A percentile compares a stretch with the other conserved stretches of the same genome.
Conservation (phyloP, 2,888 invertebrate species). For the Ornithoptera alexandrae region DNA sequence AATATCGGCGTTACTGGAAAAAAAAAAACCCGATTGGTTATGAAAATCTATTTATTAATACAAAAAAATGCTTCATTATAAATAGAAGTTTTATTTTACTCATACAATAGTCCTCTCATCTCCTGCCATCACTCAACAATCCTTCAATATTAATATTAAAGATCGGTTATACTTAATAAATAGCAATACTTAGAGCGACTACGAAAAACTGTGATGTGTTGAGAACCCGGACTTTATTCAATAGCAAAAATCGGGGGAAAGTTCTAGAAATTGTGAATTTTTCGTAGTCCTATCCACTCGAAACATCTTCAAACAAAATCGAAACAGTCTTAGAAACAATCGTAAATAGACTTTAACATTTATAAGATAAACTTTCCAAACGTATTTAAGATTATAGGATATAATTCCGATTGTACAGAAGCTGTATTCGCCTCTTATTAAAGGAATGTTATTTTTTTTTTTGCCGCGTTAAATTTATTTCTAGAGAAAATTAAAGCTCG, state of each 20-base stretch:
- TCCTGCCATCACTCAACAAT: conserved; percentile 60
- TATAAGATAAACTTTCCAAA: conserved; percentile 44
- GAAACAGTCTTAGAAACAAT: conserved; percentile 66
- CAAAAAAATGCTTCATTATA: conserved; percentile 70
- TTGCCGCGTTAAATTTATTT: conserved; percentile 14
- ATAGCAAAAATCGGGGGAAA: not conserved
- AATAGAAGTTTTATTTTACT: conserved; percentile 65
- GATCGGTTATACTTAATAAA: conserved; percentile 46
- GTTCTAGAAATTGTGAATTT: not conserved
- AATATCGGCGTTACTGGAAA: no score
- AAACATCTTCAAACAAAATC: conserved; percentile 47
- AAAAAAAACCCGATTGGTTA: conserved; percentile 15
- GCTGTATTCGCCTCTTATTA: conserved; percentile 16
- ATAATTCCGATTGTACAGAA: conserved; percentile 3
- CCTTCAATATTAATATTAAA: conserved; percentile 51
- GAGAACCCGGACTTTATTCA: not conserved
- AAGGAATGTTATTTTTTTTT: conserved; percentile 36
- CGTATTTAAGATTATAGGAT: conserved; percentile 46
- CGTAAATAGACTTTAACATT: conserved; percentile 41
- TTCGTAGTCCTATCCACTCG: conserved; percentile 28
- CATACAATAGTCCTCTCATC: conserved; percentile 48
- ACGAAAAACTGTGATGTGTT: conserved; percentile 41
- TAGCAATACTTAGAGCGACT: conserved; percentile 50
- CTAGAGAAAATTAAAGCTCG: conserved; percentile 33
- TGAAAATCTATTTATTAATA: conserved; percentile 63